These are phyloP conservation scores for Dermatemys mawii DNA, from an alignment of 2,113 vertebrate genomes.

Conservation along the genomic window DNA sequence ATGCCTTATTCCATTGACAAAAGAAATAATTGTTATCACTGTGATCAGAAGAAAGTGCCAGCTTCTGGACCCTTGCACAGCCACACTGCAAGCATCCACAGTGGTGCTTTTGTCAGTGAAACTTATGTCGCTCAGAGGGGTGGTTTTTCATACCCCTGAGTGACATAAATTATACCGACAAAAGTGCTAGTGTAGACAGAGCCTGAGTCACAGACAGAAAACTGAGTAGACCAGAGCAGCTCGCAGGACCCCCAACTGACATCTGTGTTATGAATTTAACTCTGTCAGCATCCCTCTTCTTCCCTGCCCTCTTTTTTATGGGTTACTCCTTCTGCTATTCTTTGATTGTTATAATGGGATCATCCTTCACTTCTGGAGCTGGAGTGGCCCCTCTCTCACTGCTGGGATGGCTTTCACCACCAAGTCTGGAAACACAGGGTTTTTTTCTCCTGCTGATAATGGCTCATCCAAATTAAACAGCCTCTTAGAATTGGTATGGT, in stretches of 20 bases:
- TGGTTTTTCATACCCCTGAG: too few species aligned
- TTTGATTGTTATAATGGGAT: not conserved
- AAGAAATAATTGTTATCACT: not conserved
- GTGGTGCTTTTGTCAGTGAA: too few species aligned
- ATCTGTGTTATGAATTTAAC: not conserved
- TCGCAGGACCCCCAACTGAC: not conserved
- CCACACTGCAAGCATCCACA: not conserved
- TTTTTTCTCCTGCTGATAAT: too few species aligned
- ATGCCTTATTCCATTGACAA: not conserved
- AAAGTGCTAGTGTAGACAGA: too few species aligned
- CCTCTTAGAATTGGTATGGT: too few species aligned
- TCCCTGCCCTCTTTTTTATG: not conserved
- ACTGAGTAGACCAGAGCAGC: not conserved
- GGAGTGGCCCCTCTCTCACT: not conserved
- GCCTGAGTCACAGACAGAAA: not conserved
- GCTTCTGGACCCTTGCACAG: accelerated
- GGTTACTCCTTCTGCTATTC: not conserved
- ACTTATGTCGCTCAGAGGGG: too few species aligned
- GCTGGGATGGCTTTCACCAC: not conserved
- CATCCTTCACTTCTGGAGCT: not conserved
- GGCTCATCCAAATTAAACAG: too few species aligned
- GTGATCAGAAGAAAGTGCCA: not conserved
- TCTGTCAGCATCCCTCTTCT: accelerated
- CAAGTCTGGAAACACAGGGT: not conserved
- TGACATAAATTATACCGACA: too few species aligned